phyloP scores from a whole-genome alignment of 1,140 invertebrate genomes.

The Pomphorhynchus laevis region DNA sequence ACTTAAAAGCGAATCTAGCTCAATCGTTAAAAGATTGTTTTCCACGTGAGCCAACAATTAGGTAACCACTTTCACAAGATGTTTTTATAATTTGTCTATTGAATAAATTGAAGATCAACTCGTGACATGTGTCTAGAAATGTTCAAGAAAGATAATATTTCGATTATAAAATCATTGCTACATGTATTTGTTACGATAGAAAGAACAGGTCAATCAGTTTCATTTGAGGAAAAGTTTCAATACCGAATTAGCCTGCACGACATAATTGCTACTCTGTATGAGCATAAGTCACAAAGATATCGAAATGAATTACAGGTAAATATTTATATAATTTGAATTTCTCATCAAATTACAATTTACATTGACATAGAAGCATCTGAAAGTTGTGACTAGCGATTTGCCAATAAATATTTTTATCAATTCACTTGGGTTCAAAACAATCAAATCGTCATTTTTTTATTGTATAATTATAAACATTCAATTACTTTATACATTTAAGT shows the following conservation, averaged over 20 bases:
- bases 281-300: slow-evolving; percentile 25
- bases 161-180: slow-evolving; percentile 28
- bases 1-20: no score
- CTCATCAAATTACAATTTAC: neutral
- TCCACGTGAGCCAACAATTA: no score
- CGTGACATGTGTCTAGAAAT: no score
- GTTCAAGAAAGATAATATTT: no score
- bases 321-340: neutral
- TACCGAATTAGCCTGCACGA: slow-evolving; percentile 69
- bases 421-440: no score
- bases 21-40: no score
- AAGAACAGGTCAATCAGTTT: slow-evolving; percentile 67
- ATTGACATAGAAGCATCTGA: neutral
- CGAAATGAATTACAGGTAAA: neutral
- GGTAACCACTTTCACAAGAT: no score
- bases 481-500: no score
- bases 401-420: slow-evolving; percentile 9
- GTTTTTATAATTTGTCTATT: no score
- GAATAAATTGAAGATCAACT: no score
- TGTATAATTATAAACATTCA: no score
- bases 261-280: slow-evolving; percentile 54
- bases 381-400: neutral
- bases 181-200: slow-evolving; percentile 78
- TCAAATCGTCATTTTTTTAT: no score
- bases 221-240: slow-evolving; percentile 85